Base-by-base conservation (phyloP, 2,797 vertebrate species). In the Kryptopterus vitreolus region DNA sequence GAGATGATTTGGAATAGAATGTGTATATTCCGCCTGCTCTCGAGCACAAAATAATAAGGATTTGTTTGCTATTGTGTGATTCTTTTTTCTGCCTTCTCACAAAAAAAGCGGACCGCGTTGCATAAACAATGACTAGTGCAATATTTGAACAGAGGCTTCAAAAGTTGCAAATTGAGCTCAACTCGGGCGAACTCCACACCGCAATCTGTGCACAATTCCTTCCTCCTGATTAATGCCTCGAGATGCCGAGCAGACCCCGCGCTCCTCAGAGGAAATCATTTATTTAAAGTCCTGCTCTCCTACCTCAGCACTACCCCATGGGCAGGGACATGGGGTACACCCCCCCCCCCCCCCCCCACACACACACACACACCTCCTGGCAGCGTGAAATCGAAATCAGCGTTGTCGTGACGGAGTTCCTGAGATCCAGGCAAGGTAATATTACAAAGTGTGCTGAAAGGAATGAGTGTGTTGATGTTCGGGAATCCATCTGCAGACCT, bases 181-280 rank as follows among this genome's bases (percentile, higher is more conserved):
- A 71, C 68, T 72, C 52, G 7, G 7, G 9, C 6, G 20, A 74
- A 31, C 48, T 71, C 46, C 0, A 46, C 18, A 35, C 29, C 35
- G 31, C 31, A 50, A 16, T 52, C 26, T 79, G 55, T 29, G 50
- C 31, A n/a, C 38, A 12, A 12, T 8, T 35, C n/a, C n/a, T 55
- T n/a, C 43, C 11, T 31, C 70, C 35, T 33, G 69, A 72, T 53
- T 72, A 38, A 48, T 3, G 71, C 58, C 58, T 72, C 46, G 29
- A 79, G 48, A 52, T 38, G 13, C 71, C 18, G 71, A 66, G 57
- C 48, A 65, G 70, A 24, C 24, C 33, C 48, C 57, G 58, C 16
- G 46, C n/a, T 55, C 78, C 70, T 69, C 20, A 4, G 46, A 72
- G 78, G 20, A 72, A 53, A 79, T 79, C 55, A 52, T 79, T 79